phyloP scores from a whole-genome alignment of 2,797 vertebrate species.

The Hippoglossus hippoglossus region DNA sequence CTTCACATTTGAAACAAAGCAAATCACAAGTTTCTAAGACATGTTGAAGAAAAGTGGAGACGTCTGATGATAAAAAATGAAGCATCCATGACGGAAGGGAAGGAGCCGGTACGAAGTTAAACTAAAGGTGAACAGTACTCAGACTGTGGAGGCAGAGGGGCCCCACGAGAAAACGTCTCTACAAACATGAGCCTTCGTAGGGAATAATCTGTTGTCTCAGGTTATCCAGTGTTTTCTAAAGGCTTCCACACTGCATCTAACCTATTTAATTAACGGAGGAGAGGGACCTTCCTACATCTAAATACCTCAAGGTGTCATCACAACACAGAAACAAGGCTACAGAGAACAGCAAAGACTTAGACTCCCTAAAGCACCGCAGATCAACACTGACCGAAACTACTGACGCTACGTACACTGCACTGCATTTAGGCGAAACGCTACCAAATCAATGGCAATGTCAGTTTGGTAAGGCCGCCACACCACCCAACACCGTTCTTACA shows the following conservation, averaged over 20 bases:
- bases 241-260: constrained; percentile 44
- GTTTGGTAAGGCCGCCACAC: constrained; percentile 66
- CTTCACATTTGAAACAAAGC: constrained; percentile 36
- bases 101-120: constrained; percentile 33
- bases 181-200: constrained; percentile 17
- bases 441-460: constrained; percentile 58
- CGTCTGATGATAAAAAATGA: constrained; percentile 14
- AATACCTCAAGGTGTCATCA: constrained; percentile 58
- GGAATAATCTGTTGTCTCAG: constrained; percentile 58
- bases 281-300: constrained; percentile 59
- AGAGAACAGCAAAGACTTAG: constrained; percentile 67
- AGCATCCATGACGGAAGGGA: constrained; percentile 25
- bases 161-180: constrained; percentile 20
- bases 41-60: constrained; percentile 25
- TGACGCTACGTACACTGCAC: constrained; percentile 70
- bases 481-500: constrained; percentile 39
- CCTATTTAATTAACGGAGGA: constrained; percentile 46
- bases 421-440: constrained; percentile 57
- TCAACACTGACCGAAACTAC: constrained; percentile 60
- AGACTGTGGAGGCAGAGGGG: constrained; percentile 24
- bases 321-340: constrained; percentile 71
- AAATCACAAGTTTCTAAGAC: constrained; percentile 38
- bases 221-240: constrained; percentile 70
- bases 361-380: constrained; percentile 62
- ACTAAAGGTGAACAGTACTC: constrained; percentile 34